Conservation (phyloP, 2,888 invertebrate genomes). For the Phyllotreta striolata region DNA sequence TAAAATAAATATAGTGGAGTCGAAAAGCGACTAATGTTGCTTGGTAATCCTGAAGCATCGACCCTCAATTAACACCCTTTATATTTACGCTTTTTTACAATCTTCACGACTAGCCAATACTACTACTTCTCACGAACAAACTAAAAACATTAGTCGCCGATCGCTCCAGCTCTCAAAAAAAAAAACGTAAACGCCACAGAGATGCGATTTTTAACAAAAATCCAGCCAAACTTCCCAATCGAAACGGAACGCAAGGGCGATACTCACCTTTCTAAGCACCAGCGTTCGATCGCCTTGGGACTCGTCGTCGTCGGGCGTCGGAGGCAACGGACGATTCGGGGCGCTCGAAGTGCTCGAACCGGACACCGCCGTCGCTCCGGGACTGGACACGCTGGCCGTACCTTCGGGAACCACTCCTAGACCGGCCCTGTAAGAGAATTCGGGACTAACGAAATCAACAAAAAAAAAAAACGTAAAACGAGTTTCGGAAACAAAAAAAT, state of each 20-base stretch:
- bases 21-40: conserved; percentile 1
- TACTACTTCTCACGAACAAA: background rate
- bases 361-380: conserved; percentile 56
- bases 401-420: conserved; percentile 71
- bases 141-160: conserved; percentile 1
- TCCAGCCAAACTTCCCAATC: background rate
- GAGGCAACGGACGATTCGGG: conserved; percentile 92
- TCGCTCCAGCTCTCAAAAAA: conserved; percentile 1
- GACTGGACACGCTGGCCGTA: conserved; percentile 61
- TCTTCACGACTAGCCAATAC: too few relatives aligned
- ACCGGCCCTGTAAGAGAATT: conserved; percentile 83
- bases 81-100: too few relatives aligned
- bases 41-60: too few relatives aligned
- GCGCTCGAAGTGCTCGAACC: conserved; percentile 75
- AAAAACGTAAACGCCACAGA: too few relatives aligned
- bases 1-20: conserved; percentile 4
- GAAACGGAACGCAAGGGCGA: background rate
- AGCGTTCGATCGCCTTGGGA: conserved; percentile 83
- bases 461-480: conserved; percentile 41
- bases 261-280: conserved; percentile 90
- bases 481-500: conserved; percentile 28
- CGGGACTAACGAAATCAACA: conserved; percentile 70
- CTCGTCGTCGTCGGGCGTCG: conserved; percentile 91
- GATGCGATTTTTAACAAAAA: conserved; percentile 7
- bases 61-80: too few relatives aligned